These are phyloP conservation scores for Meloidogyne chitwoodi DNA, from an alignment of 1,140 invertebrate species.

Conservation along the genomic window DNA sequence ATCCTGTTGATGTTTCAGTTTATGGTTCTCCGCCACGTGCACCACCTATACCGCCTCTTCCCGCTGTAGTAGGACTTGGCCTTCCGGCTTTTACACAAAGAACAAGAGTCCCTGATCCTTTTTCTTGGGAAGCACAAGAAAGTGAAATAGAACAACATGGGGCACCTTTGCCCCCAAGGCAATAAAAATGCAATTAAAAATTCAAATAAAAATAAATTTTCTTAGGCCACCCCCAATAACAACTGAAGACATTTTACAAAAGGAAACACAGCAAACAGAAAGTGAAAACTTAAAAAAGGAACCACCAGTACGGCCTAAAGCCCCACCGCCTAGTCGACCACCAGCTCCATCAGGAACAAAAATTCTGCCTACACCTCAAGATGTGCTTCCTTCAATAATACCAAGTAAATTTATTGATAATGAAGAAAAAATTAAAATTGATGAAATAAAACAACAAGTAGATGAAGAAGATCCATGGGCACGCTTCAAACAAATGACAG, in stretches of 20 bases:
- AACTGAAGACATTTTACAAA: not conserved
- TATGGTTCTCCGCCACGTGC: not conserved
- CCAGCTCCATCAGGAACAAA: slow-evolving; percentile 36
- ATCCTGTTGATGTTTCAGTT: not conserved
- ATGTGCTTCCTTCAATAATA: slow-evolving; percentile 12
- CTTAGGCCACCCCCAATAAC: slow-evolving; percentile 10
- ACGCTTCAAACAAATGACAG: slow-evolving; percentile 56
- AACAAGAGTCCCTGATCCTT: slow-evolving; percentile 43
- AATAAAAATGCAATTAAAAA: not conserved
- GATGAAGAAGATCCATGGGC: slow-evolving; percentile 59
- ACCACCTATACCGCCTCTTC: not conserved
- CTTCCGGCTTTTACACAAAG: slow-evolving; percentile 27
- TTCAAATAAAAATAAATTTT: not conserved
- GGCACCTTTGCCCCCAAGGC: not conserved
- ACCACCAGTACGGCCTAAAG: not conserved
- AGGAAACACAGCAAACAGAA: not conserved
- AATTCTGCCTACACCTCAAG: slow-evolving; percentile 29
- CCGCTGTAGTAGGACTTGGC: not conserved
- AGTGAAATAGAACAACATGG: slow-evolving; percentile 16
- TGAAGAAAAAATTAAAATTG: slow-evolving; percentile 9
- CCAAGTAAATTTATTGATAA: slow-evolving; percentile 2
- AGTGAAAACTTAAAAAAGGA: not conserved
- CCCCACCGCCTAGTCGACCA: slow-evolving; percentile 41
- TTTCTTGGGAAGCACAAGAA: slow-evolving; percentile 53
- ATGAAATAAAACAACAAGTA: slow-evolving; percentile 14